phyloP scores from a whole-genome alignment of 2,113 vertebrate genomes.

The Hippocampus mohnikei region DNA sequence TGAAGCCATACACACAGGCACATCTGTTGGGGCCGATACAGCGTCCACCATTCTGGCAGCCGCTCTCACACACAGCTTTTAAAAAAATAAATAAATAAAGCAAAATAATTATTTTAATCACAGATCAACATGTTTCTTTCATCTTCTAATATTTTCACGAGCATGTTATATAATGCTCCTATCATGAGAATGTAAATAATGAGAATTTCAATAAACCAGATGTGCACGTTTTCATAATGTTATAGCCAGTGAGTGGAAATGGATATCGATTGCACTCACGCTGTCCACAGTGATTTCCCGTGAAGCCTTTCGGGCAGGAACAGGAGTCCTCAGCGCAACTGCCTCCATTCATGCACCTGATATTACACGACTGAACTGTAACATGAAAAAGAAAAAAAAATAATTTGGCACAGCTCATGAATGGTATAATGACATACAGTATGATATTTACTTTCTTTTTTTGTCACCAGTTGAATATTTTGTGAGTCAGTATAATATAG shows the following conservation, averaged over 20 bases:
- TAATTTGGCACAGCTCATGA: not conserved
- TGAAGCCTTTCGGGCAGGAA: constrained; percentile 83
- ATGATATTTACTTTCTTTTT: too few species aligned
- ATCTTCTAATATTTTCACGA: not conserved
- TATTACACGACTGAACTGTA: constrained; percentile 80
- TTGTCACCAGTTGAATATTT: not conserved
- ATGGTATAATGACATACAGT: not conserved
- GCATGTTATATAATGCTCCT: not conserved
- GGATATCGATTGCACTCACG: constrained; percentile 73
- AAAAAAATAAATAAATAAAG: constrained; percentile 7
- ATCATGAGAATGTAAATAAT: not conserved
- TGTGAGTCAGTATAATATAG: not conserved
- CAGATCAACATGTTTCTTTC: not conserved
- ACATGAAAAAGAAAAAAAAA: constrained; percentile 3
- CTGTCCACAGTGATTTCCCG: constrained; percentile 84
- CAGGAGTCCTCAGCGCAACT: constrained; percentile 84
- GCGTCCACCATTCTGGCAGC: constrained; percentile 93
- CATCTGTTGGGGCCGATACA: constrained; percentile 96
- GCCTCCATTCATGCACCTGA: constrained; percentile 89
- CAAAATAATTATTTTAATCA: not conserved
- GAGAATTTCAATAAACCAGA: not conserved
- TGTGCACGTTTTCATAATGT: not conserved
- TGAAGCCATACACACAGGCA: constrained; percentile 95
- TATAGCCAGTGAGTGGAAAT: not conserved
- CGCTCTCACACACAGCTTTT: constrained; percentile 89